Percentiles rank a stretch among this genome's conserved stretches.
Conservation (phyloP, 2,113 vertebrate species). For the Campylomormyrus numenius region DNA sequence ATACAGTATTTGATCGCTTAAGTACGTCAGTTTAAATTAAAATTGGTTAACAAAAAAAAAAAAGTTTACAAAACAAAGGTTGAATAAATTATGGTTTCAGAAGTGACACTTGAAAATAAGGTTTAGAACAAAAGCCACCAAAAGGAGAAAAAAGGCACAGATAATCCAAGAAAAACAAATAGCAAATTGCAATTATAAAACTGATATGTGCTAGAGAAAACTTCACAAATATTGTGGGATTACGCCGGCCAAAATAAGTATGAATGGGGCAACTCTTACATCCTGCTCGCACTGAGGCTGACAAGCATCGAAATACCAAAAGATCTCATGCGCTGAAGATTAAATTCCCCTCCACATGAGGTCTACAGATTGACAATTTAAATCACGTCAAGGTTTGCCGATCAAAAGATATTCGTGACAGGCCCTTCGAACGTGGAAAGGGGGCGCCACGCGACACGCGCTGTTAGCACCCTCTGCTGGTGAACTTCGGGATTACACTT, state of each 20-base stretch:
- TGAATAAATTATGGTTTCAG: not conserved
- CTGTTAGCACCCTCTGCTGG: not conserved
- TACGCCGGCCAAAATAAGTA: not conserved
- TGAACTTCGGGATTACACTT: not conserved
- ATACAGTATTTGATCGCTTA: constrained; percentile 21
- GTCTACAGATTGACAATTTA: not conserved
- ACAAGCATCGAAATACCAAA: not conserved
- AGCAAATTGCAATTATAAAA: not conserved
- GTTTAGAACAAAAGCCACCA: not conserved
- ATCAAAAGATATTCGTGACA: not conserved
- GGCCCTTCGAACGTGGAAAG: not conserved
- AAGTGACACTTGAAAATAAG: not conserved
- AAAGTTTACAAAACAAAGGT: constrained; percentile 37
- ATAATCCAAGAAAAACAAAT: not conserved
- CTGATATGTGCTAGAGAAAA: not conserved
- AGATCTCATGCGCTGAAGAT: not conserved
- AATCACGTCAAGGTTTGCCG: not conserved
- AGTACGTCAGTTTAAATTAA: constrained; percentile 24
- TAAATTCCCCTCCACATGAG: not conserved
- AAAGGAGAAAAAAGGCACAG: not conserved
- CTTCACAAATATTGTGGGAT: not conserved
- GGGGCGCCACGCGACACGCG: not conserved
- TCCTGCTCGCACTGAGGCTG: not conserved
- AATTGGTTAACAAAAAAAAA: constrained; percentile 48
- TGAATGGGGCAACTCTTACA: not conserved